Evolutionary conservation across 2,113 vertebrate species (phyloP), one percentile per base, ranked within the genome.

Genomic region (Columba livia): DNA sequence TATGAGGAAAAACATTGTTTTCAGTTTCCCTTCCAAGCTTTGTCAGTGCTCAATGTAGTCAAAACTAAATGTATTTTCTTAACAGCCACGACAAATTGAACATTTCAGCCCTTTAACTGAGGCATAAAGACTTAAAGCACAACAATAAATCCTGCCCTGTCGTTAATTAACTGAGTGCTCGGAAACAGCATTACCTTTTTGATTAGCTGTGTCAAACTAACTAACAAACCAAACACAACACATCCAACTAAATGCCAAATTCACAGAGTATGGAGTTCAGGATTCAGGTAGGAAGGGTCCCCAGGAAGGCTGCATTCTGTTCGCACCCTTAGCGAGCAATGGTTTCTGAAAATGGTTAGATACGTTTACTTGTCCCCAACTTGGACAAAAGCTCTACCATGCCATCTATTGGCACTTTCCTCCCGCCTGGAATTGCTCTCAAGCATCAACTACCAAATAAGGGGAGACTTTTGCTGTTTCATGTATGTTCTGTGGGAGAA

Each of bases 11-110:
- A 83, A 15, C 23, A 36, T 4, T 20, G n/a, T 36, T 85, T 80
- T 83, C 71, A 20, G 42, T 93, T 93, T 93, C 66, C 44, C 36
- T 85, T 20, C 75, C 82, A 23, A 61, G 71, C 29, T 82, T 48
- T 72, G 78, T 16, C 67, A 61, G 3, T 2, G 1, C 58, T 53
- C 16, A 18, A 4, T 56, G 31, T 38, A 61, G 31, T 66, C 28
- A 72, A 71, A 94, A 71, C 47, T 26, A 29, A 80, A 23, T 16
- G 36, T 36, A 18, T 80, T 62, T 94, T 69, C 61, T 86, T 31
- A 12, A 14, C 61, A 32, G 60, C 16, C 36, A 0, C 29, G 42
- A 48, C 21, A n/a, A 95, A 40, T 12, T 57, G 88, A 84, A 85
- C 26, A 2, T 48, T 93, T 79, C n/a, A 48, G 47, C 18, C 34